These are phyloP conservation scores for Spondyliosoma cantharus DNA, from an alignment of 2,797 vertebrate species.

Conservation along the genomic window DNA sequence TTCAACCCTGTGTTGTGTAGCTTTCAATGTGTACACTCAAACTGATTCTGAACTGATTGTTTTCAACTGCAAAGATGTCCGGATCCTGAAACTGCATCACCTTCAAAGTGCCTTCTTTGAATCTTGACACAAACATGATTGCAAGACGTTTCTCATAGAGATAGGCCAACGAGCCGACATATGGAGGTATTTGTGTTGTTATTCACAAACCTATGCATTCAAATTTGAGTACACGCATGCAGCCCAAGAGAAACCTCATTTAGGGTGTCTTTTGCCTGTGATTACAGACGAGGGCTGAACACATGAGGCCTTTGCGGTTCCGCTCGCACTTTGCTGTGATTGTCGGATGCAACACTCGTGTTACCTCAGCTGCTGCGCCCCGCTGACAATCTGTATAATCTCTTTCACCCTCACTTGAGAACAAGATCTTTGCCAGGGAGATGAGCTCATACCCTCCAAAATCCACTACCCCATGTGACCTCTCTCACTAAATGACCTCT, in stretches of 20 bases:
- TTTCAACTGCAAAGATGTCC: background rate
- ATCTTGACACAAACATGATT: background rate
- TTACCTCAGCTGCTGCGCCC: constrained; percentile 28
- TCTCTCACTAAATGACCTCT: constrained; percentile 27
- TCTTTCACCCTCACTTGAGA: constrained; percentile 36
- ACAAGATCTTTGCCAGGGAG: constrained; percentile 42
- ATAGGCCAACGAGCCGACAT: background rate
- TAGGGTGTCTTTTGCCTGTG: background rate
- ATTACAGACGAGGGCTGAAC: constrained; percentile 14
- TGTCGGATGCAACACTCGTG: constrained; percentile 6
- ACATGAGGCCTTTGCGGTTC: constrained; percentile 9
- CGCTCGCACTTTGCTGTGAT: constrained; percentile 13
- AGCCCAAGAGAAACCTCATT: background rate
- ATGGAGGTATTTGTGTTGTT: background rate
- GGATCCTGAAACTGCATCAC: background rate
- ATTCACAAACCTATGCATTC: background rate
- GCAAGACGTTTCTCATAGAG: background rate
- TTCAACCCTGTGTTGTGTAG: too few relatives aligned
- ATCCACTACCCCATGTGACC: constrained; percentile 20
- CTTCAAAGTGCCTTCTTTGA: background rate
- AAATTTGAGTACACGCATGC: background rate
- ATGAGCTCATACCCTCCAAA: constrained; percentile 46
- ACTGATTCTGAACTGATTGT: too few relatives aligned
- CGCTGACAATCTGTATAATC: constrained; percentile 26
- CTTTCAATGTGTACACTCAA: too few relatives aligned